Evolutionary conservation across 2,888 invertebrate genomes (phyloP), one percentile per base, ranked within the genome.

Genomic region (Ennomos fuscantarius): DNA sequence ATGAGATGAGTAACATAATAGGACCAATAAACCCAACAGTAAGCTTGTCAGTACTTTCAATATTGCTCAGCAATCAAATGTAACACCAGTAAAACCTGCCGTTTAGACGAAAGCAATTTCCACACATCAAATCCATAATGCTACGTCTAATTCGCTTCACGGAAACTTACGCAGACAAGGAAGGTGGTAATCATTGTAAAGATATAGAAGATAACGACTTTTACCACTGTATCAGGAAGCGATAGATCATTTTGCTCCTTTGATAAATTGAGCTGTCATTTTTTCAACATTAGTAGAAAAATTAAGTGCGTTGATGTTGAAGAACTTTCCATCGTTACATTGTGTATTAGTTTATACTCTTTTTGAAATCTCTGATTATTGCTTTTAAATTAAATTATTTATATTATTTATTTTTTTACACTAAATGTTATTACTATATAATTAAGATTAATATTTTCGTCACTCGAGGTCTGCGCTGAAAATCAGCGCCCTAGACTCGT

Each of bases 201-300:
- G 86, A 84, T 84, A 84, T 82, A 84, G 79, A 80, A 82, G 87
- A 88, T 88, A 87, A 84, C 78, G 79, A 78, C 81, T 72, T 81
- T 85, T 85, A 79, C 81, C 67, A 78, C 81, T 76, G 81, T 74
- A 80, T 79, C 76, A 87, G 87, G 86, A 89, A 89, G 83, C 81
- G 75, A 79, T 78, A 68, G 67, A 15, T 47, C 46, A 52, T 45
- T 52, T 15, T 13, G 70, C 66, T 65, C 63, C 69, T 73, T 76
- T 76, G 72, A 79, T 76, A 74, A 75, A 77, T 78, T 69, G 69
- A 65, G 12, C 45, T 59, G 53, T 54, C 58, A 37, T 39, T 1
- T 35, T 31, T 1, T 2, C 24, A 24, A 24, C 6, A n/a, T n/a
- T n/a, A n/a, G 9, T 35, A 42, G 40, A 58, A 42, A 52, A 52